Evolutionary conservation across 2,797 vertebrate genomes (phyloP), one percentile per base, ranked within the genome.

Genomic region (Cyprinella venusta): DNA sequence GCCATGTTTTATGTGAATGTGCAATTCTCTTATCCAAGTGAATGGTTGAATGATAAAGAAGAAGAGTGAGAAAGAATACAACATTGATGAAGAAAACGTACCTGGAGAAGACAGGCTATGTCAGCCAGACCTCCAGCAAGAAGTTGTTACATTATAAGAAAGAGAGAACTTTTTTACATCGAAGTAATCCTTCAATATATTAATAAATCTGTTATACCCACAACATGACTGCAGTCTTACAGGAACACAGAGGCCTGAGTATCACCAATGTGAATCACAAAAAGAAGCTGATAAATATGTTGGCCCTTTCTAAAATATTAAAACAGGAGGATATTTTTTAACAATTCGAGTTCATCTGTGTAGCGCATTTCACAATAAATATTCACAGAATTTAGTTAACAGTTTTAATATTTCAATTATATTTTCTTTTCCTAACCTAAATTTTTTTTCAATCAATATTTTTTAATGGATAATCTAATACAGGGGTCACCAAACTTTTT

Each of bases 111-210:
- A 40, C 21, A 2, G 9, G n/a, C 67, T 71, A 36, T 30, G 8
- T 45, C 67, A 80, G 78, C 15, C 78, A 40, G n/a, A 70, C 48
- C 48, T 7, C n/a, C 36, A 59, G 65, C 36, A 42, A 56, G 54
- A 30, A 0, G 5, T 38, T 56, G 5, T 4, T 24, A 54, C 8
- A 3, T 40, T 8, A 56, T 38, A 54, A 38, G 10, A 61, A 59
- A 80, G 65, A 59, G 15, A 42, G 54, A 70, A 50, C 36, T 30
- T 13, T 10, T 68, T 68, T n/a, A 40, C 36, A 68, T 18, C 65
- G 8, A 38, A 68, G 5, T 45, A 15, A 45, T 12, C 36, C 19
- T 68, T 68, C 5, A 42, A 38, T 42, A 40, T 19, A 19, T 19
- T 4, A 9, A 18, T 2, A 15, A 0, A 36, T 36, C 8, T 18